Evolutionary conservation across 2,797 vertebrate genomes (phyloP), one percentile per base, ranked within the genome.

Genomic region (Cephalopachus bancanus): DNA sequence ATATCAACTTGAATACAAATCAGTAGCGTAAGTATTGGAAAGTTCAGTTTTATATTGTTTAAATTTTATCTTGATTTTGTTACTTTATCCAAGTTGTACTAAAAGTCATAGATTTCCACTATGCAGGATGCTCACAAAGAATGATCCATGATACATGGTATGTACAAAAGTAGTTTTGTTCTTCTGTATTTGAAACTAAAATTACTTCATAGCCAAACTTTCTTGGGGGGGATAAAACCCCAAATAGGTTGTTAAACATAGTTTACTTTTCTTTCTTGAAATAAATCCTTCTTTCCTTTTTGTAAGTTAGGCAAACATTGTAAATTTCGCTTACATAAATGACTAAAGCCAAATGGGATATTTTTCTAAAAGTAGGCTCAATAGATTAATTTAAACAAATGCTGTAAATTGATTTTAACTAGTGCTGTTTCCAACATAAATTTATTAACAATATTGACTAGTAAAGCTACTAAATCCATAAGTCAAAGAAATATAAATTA

Each of bases 371-470:
- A 65, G 33, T 69, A 85, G 20, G 3, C 22, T 93, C n/a, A 75
- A 19, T 53, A 14, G 51, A 37, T 81, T 94, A 89, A 89, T 51
- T 83, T 89, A 44, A 88, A 72, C 86, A 92, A 85, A 65, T 89
- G 24, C 28, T 75, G 5, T 84, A 85, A 84, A 75, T 86, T 81
- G 80, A 89, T 57, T 85, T 96, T 62, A 69, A 69, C 69, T 76
- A 74, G 51, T 85, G 53, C 81, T 65, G 44, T 44, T 92, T 92
- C 59, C 30, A 86, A 81, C 9, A 69, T 30, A 84, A 83, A 74
- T 24, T n/a, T 74, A 55, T 60, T 67, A 69, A 81, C 37, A 67
- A 59, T 67, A 7, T 74, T 80, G 59, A 85, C 28, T 79, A 85
- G 26, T 49, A 83, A 89, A 71, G 15, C 7, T 67, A 33, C 7